Base-by-base conservation (phyloP, 1,140 invertebrate species). In the Anadara kagoshimensis region DNA sequence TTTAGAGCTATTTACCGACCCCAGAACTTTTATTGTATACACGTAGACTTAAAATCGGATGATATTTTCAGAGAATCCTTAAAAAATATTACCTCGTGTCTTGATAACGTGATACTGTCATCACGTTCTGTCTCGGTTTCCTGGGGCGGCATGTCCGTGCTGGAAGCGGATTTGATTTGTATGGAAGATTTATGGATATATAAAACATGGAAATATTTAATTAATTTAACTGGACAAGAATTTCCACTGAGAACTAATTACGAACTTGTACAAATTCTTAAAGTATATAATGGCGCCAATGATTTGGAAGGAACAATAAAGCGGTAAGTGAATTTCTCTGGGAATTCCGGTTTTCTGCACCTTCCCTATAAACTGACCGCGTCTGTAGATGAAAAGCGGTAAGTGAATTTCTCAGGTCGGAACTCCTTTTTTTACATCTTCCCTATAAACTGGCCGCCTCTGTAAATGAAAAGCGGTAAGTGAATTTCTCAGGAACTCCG, bases 1-100 rank as follows among this genome's bases (percentile, higher is more conserved):
- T 57, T 88, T 18, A 61, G 82, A 24, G 75, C 75, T 12, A 78
- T 87, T 43, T 87, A 85, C 62, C 71, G 78, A 29, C 82, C 84
- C 5, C 79, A 85, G 29, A 87, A 87, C 66, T 69, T 74, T 26
- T 87, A 86, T 66, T 87, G 86, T 68, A 66, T 87, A 45, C 85
- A 87, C 69, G 61, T 85, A 5, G 86, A 87, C 67, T 54, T 26
- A 12, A 84, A 87, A 41, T 51, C 68, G 7, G 11, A 22, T 18
- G 16, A 47, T 20, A 20, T 47, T 22, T 29, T 69, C 11, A 49
- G 43, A 10, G 12, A 29, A 10, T 67, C 78, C 10, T 36, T 83
- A 7, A 36, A 44, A n/a, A 63, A 61, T 11, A 78, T 84, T 45
- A 64, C 73, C 2, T 56, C 65, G 5, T 85, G 84, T 47, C 73